Evolutionary conservation across 2,888 invertebrate species (phyloP).

Genomic region (Nemapogon koenigi): DNA sequence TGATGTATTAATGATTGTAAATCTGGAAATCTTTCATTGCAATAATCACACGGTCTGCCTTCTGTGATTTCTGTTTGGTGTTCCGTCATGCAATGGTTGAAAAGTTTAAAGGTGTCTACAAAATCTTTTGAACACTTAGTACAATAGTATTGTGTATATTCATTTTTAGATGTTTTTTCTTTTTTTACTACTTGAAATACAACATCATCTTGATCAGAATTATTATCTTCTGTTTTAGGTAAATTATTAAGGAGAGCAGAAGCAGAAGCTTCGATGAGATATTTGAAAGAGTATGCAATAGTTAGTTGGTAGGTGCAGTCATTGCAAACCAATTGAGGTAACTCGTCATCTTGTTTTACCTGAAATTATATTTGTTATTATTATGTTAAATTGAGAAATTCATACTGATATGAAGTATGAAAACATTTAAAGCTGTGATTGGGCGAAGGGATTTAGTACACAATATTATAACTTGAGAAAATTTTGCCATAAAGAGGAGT

Average conservation of each 20-base stretch:
- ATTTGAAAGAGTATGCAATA: slow-evolving; percentile 52
- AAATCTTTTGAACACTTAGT: slow-evolving; percentile 50
- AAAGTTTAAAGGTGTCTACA: slow-evolving; percentile 29
- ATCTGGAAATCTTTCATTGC: slow-evolving; percentile 53
- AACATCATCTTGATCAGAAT: slow-evolving; percentile 27
- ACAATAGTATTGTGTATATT: slow-evolving; percentile 33
- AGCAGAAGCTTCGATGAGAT: slow-evolving; percentile 40
- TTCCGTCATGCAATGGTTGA: slow-evolving; percentile 35
- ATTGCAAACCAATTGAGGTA: slow-evolving; percentile 45
- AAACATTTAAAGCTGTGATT: too few species aligned
- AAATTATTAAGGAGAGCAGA: slow-evolving; percentile 30
- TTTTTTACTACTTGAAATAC: slow-evolving; percentile 17
- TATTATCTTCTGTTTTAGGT: slow-evolving; percentile 24
- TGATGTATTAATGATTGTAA: slow-evolving; percentile 46
- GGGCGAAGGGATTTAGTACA: too few species aligned
- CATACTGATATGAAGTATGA: too few species aligned
- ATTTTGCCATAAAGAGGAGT: too few species aligned
- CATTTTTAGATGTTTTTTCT: slow-evolving; percentile 17
- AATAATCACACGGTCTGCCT: slow-evolving; percentile 52
- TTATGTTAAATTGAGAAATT: neutral
- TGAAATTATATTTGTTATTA: slow-evolving; percentile 18
- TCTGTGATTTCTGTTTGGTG: slow-evolving; percentile 35
- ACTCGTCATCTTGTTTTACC: slow-evolving; percentile 28
- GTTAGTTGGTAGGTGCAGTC: slow-evolving; percentile 52
- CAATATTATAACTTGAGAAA: too few species aligned